Conservation (phyloP, 53 echinoderm and acorn worm genomes). For the Astropecten irregularis region DNA sequence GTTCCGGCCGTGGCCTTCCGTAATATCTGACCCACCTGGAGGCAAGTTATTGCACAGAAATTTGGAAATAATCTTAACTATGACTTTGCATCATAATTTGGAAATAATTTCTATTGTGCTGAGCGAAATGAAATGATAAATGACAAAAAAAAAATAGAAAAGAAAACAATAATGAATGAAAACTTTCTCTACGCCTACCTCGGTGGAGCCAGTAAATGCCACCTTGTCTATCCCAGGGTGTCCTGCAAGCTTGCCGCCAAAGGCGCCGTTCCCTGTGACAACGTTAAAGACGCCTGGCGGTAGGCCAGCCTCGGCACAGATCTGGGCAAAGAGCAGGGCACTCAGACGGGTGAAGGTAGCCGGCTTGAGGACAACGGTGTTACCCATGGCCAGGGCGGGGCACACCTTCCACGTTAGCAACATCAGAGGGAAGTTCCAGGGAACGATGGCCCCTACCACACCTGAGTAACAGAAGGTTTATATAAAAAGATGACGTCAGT, state of each 20-base stretch:
- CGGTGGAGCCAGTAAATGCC: constrained; percentile 97
- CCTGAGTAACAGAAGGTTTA: constrained; percentile 55
- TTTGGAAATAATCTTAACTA: background rate
- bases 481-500: too few species aligned
- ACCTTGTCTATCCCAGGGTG: constrained; percentile 92
- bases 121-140: too few species aligned
- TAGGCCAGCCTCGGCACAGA: constrained; percentile 95
- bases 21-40: constrained; percentile 94
- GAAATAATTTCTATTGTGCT: too few species aligned
- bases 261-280: constrained; percentile 92
- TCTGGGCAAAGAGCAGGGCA: constrained; percentile 94
- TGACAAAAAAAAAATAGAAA: too few species aligned
- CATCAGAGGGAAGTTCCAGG: constrained; percentile 99
- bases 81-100: too few species aligned
- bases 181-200: constrained; percentile 54
- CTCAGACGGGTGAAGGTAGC: constrained; percentile 95
- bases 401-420: constrained; percentile 96
- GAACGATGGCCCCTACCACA: constrained; percentile 93
- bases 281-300: constrained; percentile 98
- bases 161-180: too few species aligned
- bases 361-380: constrained; percentile 93
- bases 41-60: background rate
- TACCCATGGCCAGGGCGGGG: constrained; percentile 98
- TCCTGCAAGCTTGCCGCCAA: constrained; percentile 87
- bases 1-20: constrained; percentile 86